Evolutionary conservation across 2,888 invertebrate genomes (phyloP), one percentile per base, ranked within the genome.

Genomic region (Nasonovia ribisnigri): DNA sequence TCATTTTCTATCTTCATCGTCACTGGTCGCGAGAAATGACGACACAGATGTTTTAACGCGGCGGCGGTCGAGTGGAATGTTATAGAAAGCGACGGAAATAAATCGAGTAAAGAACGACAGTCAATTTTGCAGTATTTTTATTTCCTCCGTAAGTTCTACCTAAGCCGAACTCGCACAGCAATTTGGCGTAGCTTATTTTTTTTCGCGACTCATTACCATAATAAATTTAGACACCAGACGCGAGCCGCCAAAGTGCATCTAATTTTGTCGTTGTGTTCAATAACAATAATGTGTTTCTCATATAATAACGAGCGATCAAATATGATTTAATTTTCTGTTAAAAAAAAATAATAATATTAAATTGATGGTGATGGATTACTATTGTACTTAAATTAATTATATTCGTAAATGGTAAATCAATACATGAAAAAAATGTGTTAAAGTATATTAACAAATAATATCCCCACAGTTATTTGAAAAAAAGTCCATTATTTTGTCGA

Each of bases 1-100:
- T 93, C 88, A 89, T 93, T 84, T 93, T 93, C 92, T 92, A 92
- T 89, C 77, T 89, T 89, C 77, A 46, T 93, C 89, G 92, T 93
- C 88, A 54, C 54, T 13, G 54, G 36, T 48, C n/a, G 88, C 51
- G 51, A 88, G 89, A 89, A 93, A 93, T 89, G 92, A 93, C 92
- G 89, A 93, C 84, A 93, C 26, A 77, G 89, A 54, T 54, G 84
- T 88, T 88, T 92, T 54, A 88, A 87, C 60, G 46, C 36, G 16
- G 29, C 11, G 86, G 92, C 60, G 87, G 92, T 48, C 67, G 87
- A 67, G 42, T 42, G 92, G 88, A 92, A 92, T 92, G 87, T 86
- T 88, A 67, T 67, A 77, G 67, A 88, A 67, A 67, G 92, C 88
- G 88, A 92, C 92, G 92, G 92, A 92, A 92, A 92, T 92, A 92